Evolutionary conservation across 1,140 invertebrate species (phyloP), one percentile per base, ranked within the genome.

Genomic region (Macrocentrus cingulum): DNA sequence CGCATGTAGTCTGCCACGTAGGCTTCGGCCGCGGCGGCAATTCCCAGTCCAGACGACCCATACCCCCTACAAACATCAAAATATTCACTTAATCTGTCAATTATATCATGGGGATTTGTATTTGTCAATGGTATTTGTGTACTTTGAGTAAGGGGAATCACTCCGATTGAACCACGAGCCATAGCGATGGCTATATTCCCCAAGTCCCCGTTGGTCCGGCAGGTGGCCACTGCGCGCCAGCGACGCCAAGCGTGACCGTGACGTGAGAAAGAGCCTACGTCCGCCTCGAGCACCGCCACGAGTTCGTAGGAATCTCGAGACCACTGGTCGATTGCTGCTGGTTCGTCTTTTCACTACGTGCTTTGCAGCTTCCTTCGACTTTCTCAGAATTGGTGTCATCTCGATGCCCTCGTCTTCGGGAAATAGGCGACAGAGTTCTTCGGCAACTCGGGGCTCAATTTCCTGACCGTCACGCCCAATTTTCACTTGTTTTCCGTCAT

Each of bases 391-490:
- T 34, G 91, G 88, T 22, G 89, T 91, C 80, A 98, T 86, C 81
- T 98, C 94, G 62, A 96, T 91, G 25, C 76, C 89, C 66, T 95
- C 90, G 79, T 99, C 96, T 77, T 94, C 87, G 2, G 94, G 91
- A 80, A 99, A 98, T 36, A 98, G 79, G 64, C 94, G 87, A 75
- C 96, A 98, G 23, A 99, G 81, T 76, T 96, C 92, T 75, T 95
- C 92, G 25, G 92, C 97, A 59, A 97, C 93, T 71, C 91, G 87
- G 9, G 95, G 94, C 72, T 98, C 95, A 60, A 98, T 94, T 84
- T 97, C 95, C 84, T 98, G 97, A 13, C 97, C 97, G 85, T 99
- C 97, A 66, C 97, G 84, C 11, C 95, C 96, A 72, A 99, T 98
- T 84, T 99, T 99, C 0, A 99, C 95, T 49, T 95, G 95, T 80